phyloP scores from a whole-genome alignment of 1,140 invertebrate species.

The Aleiodes sp. region DNA sequence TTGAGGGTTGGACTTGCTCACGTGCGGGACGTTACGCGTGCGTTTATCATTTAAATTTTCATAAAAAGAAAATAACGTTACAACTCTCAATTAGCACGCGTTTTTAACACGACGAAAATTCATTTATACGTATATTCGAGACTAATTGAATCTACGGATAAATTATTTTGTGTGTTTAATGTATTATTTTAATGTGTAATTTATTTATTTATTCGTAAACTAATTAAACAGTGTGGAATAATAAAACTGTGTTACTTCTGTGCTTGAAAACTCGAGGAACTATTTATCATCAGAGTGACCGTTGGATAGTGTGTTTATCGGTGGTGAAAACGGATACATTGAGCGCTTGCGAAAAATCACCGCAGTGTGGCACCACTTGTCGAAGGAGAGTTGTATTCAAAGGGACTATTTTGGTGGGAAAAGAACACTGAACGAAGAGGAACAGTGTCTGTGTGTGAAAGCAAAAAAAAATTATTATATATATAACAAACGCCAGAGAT shows the following conservation, averaged over 20 bases:
- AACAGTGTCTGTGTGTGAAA: not conserved
- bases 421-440: not conserved
- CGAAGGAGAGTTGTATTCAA: not conserved
- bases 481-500: not conserved
- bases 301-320: not conserved
- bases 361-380: slow-evolving; percentile 40
- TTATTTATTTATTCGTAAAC: not conserved
- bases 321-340: not conserved
- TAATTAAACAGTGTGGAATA: no score
- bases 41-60: not conserved
- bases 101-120: not conserved
- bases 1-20: slow-evolving; percentile 60
- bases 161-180: no score
- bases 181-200: no score
- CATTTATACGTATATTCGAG: slow-evolving; percentile 12
- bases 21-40: slow-evolving; percentile 22
- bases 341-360: not conserved
- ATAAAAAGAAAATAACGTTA: no score
- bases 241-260: no score
- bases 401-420: not conserved
- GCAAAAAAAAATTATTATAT: not conserved
- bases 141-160: slow-evolving; percentile 12
- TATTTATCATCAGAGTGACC: not conserved
- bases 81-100: not conserved
- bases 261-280: not conserved